These are phyloP conservation scores for Euplagia quadripunctaria DNA, from an alignment of 2,888 invertebrate species.

Conservation along the genomic window DNA sequence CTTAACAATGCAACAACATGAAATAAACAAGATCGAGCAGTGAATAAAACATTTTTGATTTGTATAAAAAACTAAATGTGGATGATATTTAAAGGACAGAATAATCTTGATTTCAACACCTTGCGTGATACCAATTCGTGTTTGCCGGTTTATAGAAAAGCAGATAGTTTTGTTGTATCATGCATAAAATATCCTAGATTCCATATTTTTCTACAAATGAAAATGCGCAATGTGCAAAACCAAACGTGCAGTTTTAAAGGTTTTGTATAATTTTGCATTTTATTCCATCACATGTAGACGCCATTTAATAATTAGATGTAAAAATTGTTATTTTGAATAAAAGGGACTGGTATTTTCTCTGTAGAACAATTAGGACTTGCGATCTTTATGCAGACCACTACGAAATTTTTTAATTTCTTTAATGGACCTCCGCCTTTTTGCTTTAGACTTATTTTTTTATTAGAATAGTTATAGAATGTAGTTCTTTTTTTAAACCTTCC, in stretches of 20 bases:
- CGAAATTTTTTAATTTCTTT: background rate
- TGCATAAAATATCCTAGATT: background rate
- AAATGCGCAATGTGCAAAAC: conserved; percentile 26
- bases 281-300: conserved; percentile 27
- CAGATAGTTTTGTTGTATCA: background rate
- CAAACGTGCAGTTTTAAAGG: conserved; percentile 16
- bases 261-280: conserved; percentile 33
- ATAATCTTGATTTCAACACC: background rate
- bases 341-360: conserved; percentile 37
- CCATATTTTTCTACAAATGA: background rate
- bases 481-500: background rate
- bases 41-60: background rate
- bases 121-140: background rate
- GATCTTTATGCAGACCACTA: conserved; percentile 15
- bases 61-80: no score
- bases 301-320: conserved; percentile 43
- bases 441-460: background rate
- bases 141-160: background rate
- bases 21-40: no score
- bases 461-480: background rate
- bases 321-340: conserved; percentile 54
- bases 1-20: no score
- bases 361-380: conserved; percentile 38
- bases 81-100: no score
- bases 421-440: background rate